Percentiles rank a stretch among this genome's conserved stretches.
phyloP scores from a whole-genome alignment of 2,888 invertebrate genomes.

The Papilio demoleus region DNA sequence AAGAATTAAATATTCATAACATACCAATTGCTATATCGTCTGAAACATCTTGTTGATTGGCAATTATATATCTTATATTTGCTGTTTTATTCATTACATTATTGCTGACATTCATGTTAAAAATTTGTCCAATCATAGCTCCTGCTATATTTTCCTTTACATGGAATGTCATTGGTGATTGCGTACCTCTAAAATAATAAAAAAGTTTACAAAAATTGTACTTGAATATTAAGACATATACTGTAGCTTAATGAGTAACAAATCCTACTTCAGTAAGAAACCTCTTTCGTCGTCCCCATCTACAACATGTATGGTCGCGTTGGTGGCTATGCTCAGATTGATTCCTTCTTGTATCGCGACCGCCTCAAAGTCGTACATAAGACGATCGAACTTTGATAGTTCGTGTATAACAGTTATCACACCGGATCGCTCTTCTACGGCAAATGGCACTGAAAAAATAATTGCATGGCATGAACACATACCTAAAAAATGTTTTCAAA shows the following conservation, averaged over 20 bases:
- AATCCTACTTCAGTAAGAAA: conserved; percentile 83
- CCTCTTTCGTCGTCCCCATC: conserved; percentile 89
- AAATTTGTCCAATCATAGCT: conserved; percentile 88
- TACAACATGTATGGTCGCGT: conserved; percentile 92
- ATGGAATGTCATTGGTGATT: conserved; percentile 88
- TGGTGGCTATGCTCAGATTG: conserved; percentile 89
- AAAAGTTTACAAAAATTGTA: background rate
- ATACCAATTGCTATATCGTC: conserved; percentile 90
- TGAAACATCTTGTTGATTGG: conserved; percentile 91
- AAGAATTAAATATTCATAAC: background rate
- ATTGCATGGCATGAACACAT: background rate
- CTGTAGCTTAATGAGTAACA: conserved; percentile 45
- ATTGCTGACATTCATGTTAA: conserved; percentile 81
- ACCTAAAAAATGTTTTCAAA: too few relatives aligned
- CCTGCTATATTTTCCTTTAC: conserved; percentile 90
- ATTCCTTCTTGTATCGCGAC: conserved; percentile 86
- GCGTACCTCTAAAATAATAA: conserved; percentile 83
- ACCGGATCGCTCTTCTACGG: conserved; percentile 94
- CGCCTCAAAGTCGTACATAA: conserved; percentile 91
- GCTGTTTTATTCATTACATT: conserved; percentile 63
- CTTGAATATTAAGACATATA: background rate
- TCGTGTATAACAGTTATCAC: conserved; percentile 93
- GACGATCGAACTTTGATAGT: conserved; percentile 86
- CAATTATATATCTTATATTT: conserved; percentile 88
- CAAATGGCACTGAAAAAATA: conserved; percentile 91